Conservation (phyloP, 2,888 invertebrate genomes). For the Bedellia somnulentella region DNA sequence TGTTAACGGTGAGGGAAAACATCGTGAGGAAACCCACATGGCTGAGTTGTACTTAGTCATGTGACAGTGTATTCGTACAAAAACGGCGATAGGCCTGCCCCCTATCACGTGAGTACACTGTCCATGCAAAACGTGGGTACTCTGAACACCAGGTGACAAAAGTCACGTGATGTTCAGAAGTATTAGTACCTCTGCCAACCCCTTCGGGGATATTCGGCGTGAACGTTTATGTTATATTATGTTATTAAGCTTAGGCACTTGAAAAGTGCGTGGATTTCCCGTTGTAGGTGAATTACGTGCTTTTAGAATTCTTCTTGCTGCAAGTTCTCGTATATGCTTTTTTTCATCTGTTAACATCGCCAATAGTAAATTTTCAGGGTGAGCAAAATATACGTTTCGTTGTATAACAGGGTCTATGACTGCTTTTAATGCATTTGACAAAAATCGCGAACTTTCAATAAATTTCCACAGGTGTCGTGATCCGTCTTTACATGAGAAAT, state of each 20-base stretch:
- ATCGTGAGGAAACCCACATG: too few relatives aligned
- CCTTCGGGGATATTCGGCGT: too few relatives aligned
- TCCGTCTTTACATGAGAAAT: constrained; percentile 1
- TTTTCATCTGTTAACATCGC: not conserved
- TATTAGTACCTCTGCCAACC: too few relatives aligned
- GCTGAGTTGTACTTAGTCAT: too few relatives aligned
- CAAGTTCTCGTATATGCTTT: constrained; percentile 1
- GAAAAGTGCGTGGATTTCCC: constrained; percentile 3
- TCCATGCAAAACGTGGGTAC: too few relatives aligned
- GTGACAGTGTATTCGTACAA: too few relatives aligned
- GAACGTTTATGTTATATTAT: too few relatives aligned
- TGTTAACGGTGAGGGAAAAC: too few relatives aligned
- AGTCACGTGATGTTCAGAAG: too few relatives aligned
- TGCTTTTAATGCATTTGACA: not conserved
- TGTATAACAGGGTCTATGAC: constrained; percentile 4
- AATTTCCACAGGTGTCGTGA: not conserved
- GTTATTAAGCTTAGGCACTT: constrained; percentile 7
- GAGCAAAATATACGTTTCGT: constrained; percentile 2
- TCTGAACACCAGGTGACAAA: too few relatives aligned
- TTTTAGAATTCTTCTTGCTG: not conserved
- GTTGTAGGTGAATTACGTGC: not conserved
- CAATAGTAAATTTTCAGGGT: constrained; percentile 1
- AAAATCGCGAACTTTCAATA: constrained; percentile 1
- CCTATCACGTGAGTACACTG: too few relatives aligned
- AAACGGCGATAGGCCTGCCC: too few relatives aligned